These are phyloP conservation scores for Spheniscus mendiculus DNA, from an alignment of 2,113 vertebrate species.

Conservation along the genomic window DNA sequence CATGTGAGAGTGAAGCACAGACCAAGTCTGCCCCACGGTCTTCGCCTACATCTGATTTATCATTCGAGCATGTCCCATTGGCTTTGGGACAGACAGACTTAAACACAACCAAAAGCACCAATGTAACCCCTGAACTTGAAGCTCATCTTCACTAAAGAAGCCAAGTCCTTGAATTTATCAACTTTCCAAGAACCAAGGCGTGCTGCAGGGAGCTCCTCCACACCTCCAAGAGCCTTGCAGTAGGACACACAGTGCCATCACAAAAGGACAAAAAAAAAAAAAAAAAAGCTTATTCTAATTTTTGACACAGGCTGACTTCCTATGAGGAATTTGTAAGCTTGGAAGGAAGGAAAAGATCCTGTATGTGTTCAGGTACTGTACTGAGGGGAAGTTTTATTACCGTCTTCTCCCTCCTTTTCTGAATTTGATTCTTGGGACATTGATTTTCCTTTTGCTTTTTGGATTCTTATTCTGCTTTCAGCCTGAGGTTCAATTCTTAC, in stretches of 20 bases:
- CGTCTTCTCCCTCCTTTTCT: neutral
- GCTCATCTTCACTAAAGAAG: neutral
- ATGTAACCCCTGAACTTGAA: neutral
- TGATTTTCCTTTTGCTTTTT: neutral
- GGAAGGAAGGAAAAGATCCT: neutral
- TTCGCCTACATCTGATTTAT: neutral
- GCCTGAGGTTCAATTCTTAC: neutral
- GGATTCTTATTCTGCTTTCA: neutral
- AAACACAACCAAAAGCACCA: neutral
- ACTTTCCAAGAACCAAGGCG: neutral
- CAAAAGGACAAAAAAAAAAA: neutral
- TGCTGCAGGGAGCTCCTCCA: neutral
- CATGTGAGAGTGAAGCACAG: neutral
- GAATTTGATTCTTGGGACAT: neutral
- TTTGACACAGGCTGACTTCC: neutral
- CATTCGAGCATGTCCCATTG: neutral
- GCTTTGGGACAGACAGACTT: neutral
- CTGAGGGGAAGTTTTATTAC: neutral
- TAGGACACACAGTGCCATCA: neutral
- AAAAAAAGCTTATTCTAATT: neutral
- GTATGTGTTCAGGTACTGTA: neutral
- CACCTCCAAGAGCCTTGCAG: neutral
- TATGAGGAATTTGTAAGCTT: neutral
- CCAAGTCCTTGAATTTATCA: neutral
- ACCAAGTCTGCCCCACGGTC: neutral